These are phyloP conservation scores for Hippocampus mohnikei DNA, from an alignment of 2,113 vertebrate genomes.

Conservation along the genomic window DNA sequence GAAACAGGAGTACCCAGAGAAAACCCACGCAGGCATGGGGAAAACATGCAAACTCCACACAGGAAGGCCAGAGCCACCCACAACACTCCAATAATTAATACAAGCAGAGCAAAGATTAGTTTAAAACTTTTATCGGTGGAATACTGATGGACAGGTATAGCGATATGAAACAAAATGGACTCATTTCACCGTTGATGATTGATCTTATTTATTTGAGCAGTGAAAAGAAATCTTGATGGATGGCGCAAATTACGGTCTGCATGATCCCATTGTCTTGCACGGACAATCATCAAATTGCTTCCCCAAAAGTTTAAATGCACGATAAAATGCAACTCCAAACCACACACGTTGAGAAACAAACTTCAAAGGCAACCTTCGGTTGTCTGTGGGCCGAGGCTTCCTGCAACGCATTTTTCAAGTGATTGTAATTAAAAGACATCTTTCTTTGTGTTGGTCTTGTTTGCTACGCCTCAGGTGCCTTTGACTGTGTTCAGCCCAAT, in stretches of 20 bases:
- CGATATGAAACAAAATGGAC: background rate
- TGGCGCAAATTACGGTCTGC: background rate
- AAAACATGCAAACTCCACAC: too few relatives aligned
- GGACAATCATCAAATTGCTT: background rate
- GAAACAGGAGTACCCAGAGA: too few relatives aligned
- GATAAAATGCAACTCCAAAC: constrained; percentile 5
- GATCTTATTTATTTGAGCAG: background rate
- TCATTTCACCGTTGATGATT: background rate
- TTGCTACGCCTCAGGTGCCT: constrained; percentile 35
- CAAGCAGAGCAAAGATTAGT: background rate
- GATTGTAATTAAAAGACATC: background rate
- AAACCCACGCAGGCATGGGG: too few relatives aligned
- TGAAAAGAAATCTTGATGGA: background rate
- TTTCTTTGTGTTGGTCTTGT: constrained; percentile 18
- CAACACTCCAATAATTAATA: too few relatives aligned
- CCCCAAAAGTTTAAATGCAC: background rate
- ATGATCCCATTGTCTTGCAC: background rate
- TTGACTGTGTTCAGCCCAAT: constrained; percentile 19
- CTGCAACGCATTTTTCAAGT: background rate
- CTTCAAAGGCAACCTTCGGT: background rate
- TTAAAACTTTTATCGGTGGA: background rate
- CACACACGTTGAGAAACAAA: background rate
- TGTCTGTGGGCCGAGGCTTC: background rate
- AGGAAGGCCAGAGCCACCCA: too few relatives aligned
- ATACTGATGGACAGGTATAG: background rate